Percentiles rank a stretch among this genome's conserved stretches.
These are phyloP conservation scores for Chloroceryle amazona DNA, from an alignment of 2,797 vertebrate species.

Conservation along the genomic window DNA sequence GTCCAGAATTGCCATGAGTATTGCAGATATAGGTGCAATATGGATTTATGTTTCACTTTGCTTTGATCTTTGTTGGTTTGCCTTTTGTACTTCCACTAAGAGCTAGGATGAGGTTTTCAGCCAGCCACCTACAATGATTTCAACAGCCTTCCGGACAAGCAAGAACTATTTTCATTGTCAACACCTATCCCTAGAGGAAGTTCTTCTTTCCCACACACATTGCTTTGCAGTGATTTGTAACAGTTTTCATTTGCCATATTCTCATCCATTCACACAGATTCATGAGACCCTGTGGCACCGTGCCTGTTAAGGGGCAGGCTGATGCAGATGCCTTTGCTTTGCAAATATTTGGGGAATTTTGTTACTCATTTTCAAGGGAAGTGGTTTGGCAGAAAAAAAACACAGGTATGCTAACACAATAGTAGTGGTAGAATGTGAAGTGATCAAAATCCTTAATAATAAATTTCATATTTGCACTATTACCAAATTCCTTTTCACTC, in stretches of 20 bases:
- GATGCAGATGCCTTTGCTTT: neutral
- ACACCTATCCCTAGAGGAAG: neutral
- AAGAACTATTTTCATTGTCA: neutral
- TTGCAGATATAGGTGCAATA: neutral
- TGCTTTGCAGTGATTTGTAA: neutral
- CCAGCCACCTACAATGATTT: neutral
- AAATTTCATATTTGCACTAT: neutral
- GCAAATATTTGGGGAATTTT: neutral
- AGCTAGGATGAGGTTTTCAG: neutral
- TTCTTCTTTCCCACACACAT: neutral
- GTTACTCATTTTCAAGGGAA: neutral
- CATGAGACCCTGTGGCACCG: neutral
- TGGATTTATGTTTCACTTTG: neutral
- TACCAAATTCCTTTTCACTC: neutral
- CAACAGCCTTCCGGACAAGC: neutral
- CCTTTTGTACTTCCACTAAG: neutral
- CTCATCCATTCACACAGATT: neutral
- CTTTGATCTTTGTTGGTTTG: neutral
- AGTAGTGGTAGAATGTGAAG: neutral
- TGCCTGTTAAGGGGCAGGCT: neutral
- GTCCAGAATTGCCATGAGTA: neutral
- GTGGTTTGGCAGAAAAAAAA: neutral
- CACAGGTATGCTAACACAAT: neutral
- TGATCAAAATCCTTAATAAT: neutral
- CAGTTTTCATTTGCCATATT: neutral